Conservation (phyloP, 1,140 invertebrate genomes). For the Ips nitidus region DNA sequence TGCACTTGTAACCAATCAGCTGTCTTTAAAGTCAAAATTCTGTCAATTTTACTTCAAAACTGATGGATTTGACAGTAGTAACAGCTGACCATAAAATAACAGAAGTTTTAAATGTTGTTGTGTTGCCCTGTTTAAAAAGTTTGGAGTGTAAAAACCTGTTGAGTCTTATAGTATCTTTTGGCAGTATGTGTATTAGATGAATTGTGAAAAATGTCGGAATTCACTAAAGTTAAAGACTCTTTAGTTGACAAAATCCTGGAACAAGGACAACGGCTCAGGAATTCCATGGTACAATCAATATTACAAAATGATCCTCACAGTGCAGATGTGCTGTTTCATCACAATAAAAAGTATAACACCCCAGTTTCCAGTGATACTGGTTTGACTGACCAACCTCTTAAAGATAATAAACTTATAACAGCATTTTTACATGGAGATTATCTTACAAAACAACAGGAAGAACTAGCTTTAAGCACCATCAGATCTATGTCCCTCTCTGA, state of each 20-base stretch:
- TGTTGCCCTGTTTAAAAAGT: too few species aligned
- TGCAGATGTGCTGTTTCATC: constrained; percentile 36
- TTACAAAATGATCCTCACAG: constrained; percentile 47
- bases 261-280: constrained; percentile 47
- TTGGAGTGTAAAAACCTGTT: too few species aligned
- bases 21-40: too few species aligned
- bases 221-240: constrained; percentile 13
- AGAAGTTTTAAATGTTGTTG: too few species aligned
- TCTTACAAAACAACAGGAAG: constrained; percentile 45
- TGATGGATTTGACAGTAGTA: too few species aligned
- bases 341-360: constrained; percentile 29
- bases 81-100: too few species aligned
- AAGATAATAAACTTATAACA: constrained; percentile 34
- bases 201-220: too few species aligned
- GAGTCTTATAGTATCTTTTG: too few species aligned
- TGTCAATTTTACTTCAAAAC: too few species aligned
- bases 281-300: constrained; percentile 47
- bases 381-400: constrained; percentile 5
- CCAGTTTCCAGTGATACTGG: constrained; percentile 21
- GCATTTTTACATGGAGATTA: constrained; percentile 46
- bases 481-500: constrained; percentile 47
- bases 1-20: too few species aligned
- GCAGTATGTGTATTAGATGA: too few species aligned
- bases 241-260: constrained; percentile 47
- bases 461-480: constrained; percentile 47